phyloP scores from a whole-genome alignment of 2,888 invertebrate species.

The Eremobia ochroleuca region DNA sequence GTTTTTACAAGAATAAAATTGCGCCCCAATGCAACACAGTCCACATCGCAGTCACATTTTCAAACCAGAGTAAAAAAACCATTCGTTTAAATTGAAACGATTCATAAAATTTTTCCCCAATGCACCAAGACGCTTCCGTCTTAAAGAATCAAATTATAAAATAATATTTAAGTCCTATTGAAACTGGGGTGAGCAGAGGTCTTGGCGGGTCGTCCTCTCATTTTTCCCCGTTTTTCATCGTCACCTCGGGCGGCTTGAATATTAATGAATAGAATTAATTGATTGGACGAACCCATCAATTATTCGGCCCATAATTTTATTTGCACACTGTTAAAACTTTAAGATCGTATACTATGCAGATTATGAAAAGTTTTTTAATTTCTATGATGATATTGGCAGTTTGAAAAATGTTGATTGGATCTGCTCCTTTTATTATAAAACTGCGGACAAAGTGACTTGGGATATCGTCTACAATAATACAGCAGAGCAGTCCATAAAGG shows the following conservation, averaged over 20 bases:
- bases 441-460: background rate
- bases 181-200: slow-evolving; percentile 44
- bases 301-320: slow-evolving; percentile 76
- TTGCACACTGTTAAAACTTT: slow-evolving; percentile 68
- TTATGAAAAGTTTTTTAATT: slow-evolving; percentile 66
- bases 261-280: slow-evolving; percentile 76
- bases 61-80: slow-evolving; percentile 9
- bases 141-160: slow-evolving; percentile 63
- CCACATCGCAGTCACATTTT: background rate
- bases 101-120: slow-evolving; percentile 19
- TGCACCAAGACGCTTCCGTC: slow-evolving; percentile 22
- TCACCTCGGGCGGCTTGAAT: slow-evolving; percentile 72
- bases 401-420: slow-evolving; percentile 46
- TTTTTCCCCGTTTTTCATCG: slow-evolving; percentile 64
- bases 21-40: too few species aligned
- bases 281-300: slow-evolving; percentile 77
- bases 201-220: slow-evolving; percentile 39
- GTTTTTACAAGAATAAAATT: background rate
- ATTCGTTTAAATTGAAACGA: slow-evolving; percentile 16
- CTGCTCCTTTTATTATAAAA: slow-evolving; percentile 28
- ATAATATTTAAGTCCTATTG: slow-evolving; percentile 65
- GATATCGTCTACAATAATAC: background rate
- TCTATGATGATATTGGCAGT: slow-evolving; percentile 55
- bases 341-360: slow-evolving; percentile 66
- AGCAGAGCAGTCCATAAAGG: too few species aligned